Evolutionary conservation across 2,888 invertebrate species (phyloP), one percentile per base, ranked within the genome.

Genomic region (Myopa tessellatipennis): DNA sequence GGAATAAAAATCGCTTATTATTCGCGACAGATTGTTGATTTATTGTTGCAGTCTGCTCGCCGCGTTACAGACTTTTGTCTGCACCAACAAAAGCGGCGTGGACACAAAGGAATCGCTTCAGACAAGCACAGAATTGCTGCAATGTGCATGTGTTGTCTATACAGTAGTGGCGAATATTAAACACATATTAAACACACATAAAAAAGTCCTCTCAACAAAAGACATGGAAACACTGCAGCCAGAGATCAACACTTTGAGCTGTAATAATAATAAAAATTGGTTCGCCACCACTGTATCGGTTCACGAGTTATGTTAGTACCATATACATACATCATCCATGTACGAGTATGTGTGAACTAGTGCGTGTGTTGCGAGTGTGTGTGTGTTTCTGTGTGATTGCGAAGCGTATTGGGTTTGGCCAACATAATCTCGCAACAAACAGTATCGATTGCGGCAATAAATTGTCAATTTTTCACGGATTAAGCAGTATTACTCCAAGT

Each of bases 11-110:
- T 61, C 34, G 61, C 8, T 61, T 61, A 61, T 61, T 61, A 61
- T 61, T 61, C 61, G 61, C 6, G 61, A 61, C 61, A 61, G 61
- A 61, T 61, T 61, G 61, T 61, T 61, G 61, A 61, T 61, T 61
- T 61, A 61, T 61, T 61, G 61, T 61, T 26, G 61, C 61, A 61
- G 61, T 61, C 26, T 26, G 26, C 26, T n/a, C n/a, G 16, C 26
- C 12, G 61, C 61, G 61, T 34, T 61, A 61, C 45, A 10, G 45
- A 45, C 45, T 45, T 45, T 61, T 61, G 61, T 61, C 61, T 26
- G 61, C 26, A 8, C 1, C 61, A 61, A 61, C 26, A 26, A 61
- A 61, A 26, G 61, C 61, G 14, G 18, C 26, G 61, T 10, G 7
- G 45, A 45, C 26, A 26, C 61, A 61, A 18, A 61, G 26, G 34